Conservation (phyloP, 2,888 invertebrate species). For the Abrostola triplasia region DNA sequence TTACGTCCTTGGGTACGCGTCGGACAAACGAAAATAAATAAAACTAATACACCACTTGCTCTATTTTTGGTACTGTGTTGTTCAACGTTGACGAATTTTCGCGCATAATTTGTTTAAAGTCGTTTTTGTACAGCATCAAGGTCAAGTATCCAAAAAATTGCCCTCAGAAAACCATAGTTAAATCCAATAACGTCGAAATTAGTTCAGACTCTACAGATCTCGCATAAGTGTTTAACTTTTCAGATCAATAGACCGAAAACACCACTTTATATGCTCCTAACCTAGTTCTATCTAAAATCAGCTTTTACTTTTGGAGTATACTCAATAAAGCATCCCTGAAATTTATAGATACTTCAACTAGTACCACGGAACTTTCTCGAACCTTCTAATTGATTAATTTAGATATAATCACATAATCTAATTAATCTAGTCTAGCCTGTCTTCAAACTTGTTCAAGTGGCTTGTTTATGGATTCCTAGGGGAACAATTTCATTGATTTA, state of each 20-base stretch:
- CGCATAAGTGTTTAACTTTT: not conserved
- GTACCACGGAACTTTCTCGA: conserved; percentile 26
- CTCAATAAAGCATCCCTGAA: conserved; percentile 12
- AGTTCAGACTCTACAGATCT: too few species aligned
- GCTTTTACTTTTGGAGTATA: conserved; percentile 2
- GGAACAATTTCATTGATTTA: conserved; percentile 36
- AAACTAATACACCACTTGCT: too few species aligned
- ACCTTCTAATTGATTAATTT: conserved; percentile 40
- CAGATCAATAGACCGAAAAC: not conserved
- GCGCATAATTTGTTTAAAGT: too few species aligned
- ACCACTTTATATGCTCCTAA: not conserved
- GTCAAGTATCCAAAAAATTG: too few species aligned
- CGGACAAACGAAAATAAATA: too few species aligned
- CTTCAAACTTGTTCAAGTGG: conserved; percentile 41
- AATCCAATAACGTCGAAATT: too few species aligned
- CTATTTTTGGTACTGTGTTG: too few species aligned
- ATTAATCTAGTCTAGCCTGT: conserved; percentile 34
- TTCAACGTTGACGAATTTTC: too few species aligned
- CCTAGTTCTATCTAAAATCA: conserved; percentile 8
- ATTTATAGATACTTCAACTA: conserved; percentile 23
- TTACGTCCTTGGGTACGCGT: not conserved
- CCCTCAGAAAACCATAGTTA: too few species aligned
- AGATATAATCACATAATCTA: conserved; percentile 47
- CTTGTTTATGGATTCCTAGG: conserved; percentile 44
- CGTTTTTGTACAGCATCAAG: too few species aligned